Evolutionary conservation across 2,113 vertebrate genomes (phyloP), one percentile per base, ranked within the genome.

Genomic region (Ptyas mucosa): DNA sequence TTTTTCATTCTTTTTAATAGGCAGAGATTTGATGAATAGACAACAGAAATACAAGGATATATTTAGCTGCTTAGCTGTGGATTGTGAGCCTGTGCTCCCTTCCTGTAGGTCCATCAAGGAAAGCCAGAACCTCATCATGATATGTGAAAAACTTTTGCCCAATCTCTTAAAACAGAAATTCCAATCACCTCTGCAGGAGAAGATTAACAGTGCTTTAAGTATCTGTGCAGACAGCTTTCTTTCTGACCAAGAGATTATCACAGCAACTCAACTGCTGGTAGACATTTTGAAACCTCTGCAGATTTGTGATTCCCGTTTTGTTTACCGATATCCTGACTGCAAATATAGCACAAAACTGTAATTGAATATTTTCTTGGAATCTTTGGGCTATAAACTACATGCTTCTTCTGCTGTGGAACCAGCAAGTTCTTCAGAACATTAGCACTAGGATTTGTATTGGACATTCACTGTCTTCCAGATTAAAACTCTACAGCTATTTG

Each of bases 321-420:
- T 97, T 88, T 98, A 99, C 95, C 98, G 98, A 95, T 98, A 98
- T 94, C 98, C 98, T 2, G 98, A 98, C 95, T 98, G 98, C 97
- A 98, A 97, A 93, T 98, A 98, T 91, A 97, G 95, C 1, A 96
- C 97, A 87, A 97, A 96, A 54, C 97, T 95, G 46, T 97, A 95
- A 97, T 0, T 0, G 21, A 49, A 89, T 2, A 6, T 14, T 4
- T 0, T 46, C 21, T 0, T 0, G 20, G 14, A 55, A 89, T n/a
- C 0, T 20, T 3, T 8, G 52, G 21, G 23, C 58, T 10, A 1
- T 0, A 69, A 29, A 12, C 24, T 0, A 58, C 91, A 92, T 61
- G 39, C 49, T 26, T 85, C 14, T 39, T 23, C 18, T 75, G 8
- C 8, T 0, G 0, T 0, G 0, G 54, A 90, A 12, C 3, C 85